Conservation (phyloP, 1,140 invertebrate species). For the Drosophila pallidifrons region DNA sequence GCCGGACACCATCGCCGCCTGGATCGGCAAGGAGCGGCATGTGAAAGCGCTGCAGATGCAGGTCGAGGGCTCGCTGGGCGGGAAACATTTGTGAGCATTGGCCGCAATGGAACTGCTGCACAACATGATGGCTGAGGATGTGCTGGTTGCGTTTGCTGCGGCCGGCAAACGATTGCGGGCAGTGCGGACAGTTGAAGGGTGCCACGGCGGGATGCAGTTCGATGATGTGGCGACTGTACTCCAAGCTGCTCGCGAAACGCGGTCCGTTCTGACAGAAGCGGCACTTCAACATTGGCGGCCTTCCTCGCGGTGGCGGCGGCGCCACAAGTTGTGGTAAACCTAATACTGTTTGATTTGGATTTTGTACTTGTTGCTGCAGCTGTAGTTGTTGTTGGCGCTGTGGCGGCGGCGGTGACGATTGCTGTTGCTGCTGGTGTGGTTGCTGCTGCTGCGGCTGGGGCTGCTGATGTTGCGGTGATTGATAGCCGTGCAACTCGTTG, state of each 20-base stretch:
- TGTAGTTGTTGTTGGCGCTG: conserved; percentile 22
- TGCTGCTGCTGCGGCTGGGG: conserved; percentile 10
- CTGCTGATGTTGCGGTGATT: conserved; percentile 18
- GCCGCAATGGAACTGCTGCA: conserved; percentile 76
- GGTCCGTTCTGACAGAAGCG: conserved; percentile 81
- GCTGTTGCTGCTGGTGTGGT: conserved; percentile 1
- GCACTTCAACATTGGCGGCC: conserved; percentile 64
- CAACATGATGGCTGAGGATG: conserved; percentile 68
- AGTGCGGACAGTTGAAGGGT: conserved; percentile 78
- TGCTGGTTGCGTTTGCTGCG: conserved; percentile 75
- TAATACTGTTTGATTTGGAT: conserved; percentile 69
- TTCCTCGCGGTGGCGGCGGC: conserved; percentile 51
- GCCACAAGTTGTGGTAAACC: conserved; percentile 44
- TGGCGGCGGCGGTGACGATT: conserved; percentile 5
- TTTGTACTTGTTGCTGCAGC: conserved; percentile 19
- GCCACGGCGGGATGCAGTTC: conserved; percentile 73
- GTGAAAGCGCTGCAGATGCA: conserved; percentile 75
- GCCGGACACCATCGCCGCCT: conserved; percentile 40
- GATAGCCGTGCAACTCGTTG: conserved; percentile 46
- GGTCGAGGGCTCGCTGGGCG: conserved; percentile 70
- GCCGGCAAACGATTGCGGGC: conserved; percentile 65
- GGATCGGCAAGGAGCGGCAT: conserved; percentile 19
- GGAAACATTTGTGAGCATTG: conserved; percentile 77
- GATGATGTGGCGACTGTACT: conserved; percentile 79
- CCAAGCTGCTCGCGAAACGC: conserved; percentile 73